Percentiles rank a stretch among this genome's conserved stretches.
phyloP scores from a whole-genome alignment of 2,797 vertebrate genomes.

The Enteromius radiatus region DNA sequence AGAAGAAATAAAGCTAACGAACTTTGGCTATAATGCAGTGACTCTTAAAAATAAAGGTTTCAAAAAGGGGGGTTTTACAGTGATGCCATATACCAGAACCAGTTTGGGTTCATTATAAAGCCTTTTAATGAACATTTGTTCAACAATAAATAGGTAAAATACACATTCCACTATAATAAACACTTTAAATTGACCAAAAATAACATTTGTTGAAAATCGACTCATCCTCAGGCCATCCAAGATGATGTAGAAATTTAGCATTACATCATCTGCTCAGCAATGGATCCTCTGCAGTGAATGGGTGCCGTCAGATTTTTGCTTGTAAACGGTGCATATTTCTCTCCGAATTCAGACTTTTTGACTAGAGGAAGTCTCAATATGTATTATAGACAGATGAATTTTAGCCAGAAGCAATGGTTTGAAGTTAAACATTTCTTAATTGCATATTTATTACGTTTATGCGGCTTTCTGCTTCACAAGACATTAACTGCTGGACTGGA shows the following conservation, averaged over 20 bases:
- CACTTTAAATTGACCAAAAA: not conserved
- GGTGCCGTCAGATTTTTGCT: not conserved
- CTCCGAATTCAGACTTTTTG: not conserved
- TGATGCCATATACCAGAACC: not conserved
- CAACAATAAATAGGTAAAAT: not conserved
- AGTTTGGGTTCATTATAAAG: not conserved
- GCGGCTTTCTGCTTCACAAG: not conserved
- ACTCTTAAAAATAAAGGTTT: not conserved
- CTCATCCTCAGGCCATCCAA: not conserved
- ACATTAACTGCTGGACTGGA: not conserved
- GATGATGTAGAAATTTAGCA: not conserved
- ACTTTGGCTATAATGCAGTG: not conserved
- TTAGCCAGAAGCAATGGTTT: not conserved
- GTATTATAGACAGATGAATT: not conserved
- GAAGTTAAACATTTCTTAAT: not conserved
- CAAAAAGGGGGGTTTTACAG: not conserved
- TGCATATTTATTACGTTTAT: not conserved
- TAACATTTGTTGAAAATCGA: not conserved
- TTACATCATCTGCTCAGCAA: not conserved
- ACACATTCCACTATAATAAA: not conserved
- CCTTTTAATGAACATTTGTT: not conserved
- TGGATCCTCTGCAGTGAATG: not conserved
- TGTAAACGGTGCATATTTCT: not conserved
- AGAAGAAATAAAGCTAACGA: constrained; percentile 1
- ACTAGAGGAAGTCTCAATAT: not conserved